Conservation (phyloP, 2,797 vertebrate genomes). For the Clamator glandarius region DNA sequence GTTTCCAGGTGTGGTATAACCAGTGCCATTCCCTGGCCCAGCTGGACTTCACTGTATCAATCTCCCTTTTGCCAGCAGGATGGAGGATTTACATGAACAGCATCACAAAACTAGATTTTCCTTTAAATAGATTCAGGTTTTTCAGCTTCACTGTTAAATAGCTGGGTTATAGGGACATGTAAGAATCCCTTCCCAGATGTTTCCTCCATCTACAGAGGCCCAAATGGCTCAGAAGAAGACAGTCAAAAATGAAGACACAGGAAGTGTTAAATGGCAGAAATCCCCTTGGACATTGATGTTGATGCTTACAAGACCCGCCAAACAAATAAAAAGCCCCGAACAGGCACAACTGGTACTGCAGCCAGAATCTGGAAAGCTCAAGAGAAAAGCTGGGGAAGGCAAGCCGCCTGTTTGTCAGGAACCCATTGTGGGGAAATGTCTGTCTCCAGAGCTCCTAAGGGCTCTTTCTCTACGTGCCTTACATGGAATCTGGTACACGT, state of each 20-base stretch:
- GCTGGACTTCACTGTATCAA: neutral
- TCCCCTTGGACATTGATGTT: neutral
- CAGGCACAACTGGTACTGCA: neutral
- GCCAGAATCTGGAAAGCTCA: neutral
- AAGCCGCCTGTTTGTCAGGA: neutral
- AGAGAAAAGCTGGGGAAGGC: neutral
- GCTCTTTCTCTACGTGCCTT: fast-evolving
- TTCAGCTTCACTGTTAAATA: neutral
- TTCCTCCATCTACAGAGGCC: neutral
- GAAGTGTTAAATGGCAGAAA: neutral
- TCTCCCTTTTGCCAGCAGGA: neutral
- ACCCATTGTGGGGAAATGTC: neutral
- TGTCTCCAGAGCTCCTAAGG: neutral
- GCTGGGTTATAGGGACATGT: fast-evolving
- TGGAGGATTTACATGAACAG: neutral
- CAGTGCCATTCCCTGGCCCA: neutral
- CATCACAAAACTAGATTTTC: neutral
- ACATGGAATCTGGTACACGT: neutral
- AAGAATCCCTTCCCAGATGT: neutral
- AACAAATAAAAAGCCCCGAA: neutral
- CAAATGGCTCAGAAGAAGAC: neutral
- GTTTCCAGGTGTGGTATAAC: neutral
- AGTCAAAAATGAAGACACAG: neutral
- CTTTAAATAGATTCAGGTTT: neutral
- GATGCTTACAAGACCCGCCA: neutral